These are phyloP conservation scores for Carcharodon carcharias DNA, from an alignment of 2,797 vertebrate genomes.

Conservation along the genomic window DNA sequence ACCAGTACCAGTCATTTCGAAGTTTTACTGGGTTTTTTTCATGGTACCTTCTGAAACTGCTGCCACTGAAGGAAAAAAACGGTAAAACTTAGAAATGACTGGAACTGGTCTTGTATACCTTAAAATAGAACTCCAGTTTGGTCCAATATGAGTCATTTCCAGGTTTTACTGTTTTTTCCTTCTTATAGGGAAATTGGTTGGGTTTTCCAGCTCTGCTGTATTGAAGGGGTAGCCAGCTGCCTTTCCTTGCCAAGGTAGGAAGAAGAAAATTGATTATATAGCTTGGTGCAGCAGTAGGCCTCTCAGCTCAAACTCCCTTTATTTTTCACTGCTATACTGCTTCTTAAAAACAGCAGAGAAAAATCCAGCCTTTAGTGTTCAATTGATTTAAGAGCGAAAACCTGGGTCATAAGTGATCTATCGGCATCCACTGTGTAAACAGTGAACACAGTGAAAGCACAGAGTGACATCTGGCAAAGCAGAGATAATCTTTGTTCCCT, in stretches of 20 bases:
- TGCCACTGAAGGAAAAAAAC: too few relatives aligned
- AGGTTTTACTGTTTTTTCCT: too few relatives aligned
- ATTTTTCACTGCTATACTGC: not conserved
- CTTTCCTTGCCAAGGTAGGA: not conserved
- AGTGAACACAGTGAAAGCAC: not conserved
- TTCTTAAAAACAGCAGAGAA: not conserved
- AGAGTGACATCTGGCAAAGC: not conserved
- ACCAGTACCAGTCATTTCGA: too few relatives aligned
- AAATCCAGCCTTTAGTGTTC: too few relatives aligned
- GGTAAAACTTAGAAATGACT: too few relatives aligned
- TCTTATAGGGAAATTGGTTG: not conserved
- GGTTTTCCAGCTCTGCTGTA: not conserved
- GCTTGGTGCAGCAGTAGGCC: not conserved
- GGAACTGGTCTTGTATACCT: too few relatives aligned
- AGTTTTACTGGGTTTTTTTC: too few relatives aligned
- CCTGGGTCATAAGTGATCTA: not conserved
- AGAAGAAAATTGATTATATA: not conserved
- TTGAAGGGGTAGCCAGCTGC: too few relatives aligned
- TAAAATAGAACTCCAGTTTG: too few relatives aligned
- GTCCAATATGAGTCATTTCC: too few relatives aligned
- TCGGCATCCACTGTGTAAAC: not conserved
- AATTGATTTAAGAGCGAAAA: not conserved
- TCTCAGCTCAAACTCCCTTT: not conserved
- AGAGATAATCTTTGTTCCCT: not conserved
- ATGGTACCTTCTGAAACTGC: too few relatives aligned